Base-by-base conservation (phyloP, 2,888 invertebrate species). In the Horisme vitalbata region DNA sequence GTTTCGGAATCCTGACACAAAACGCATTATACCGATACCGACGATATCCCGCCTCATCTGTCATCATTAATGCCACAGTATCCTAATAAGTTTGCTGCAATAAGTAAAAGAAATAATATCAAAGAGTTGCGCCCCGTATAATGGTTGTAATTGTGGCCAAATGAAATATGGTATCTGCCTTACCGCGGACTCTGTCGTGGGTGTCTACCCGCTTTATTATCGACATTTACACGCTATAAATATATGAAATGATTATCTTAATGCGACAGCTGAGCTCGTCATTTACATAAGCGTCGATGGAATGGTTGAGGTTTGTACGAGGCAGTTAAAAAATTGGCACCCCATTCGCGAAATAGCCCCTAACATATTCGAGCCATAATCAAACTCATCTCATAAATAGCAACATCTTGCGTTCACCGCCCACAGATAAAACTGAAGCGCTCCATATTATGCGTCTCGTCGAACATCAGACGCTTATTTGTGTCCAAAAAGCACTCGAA, bases 1-100 rank as follows among this genome's bases (percentile, higher is more conserved):
- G 69, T 61, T 63, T 66, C 64, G 61, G 68, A 68, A 64, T 61
- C 66, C 72, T 72, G 72, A 70, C 71, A 74, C 68, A 68, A 68
- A 75, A 72, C 75, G 74, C 78, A 83, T 83, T 84, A 84, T 79
- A 75, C 68, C 66, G 61, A 41, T 47, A 37, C 14, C 41, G n/a
- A 28, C 68, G 74, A 76, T 75, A 77, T 71, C 64, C 70, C 70
- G 75, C 75, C 77, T 79, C 86, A 86, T 89, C 83, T 88, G 87
- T 89, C 88, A 89, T 89, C 88, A 88, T 89, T 88, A 89, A 84
- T 81, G 88, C 85, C 83, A 80, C 70, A 66, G 79, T 65, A 79
- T 84, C 85, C 88, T 88, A 87, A 88, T 89, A 89, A 88, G 86
- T 84, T 85, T 73, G 77, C 74, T 77, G 78, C 77, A 84, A 87